Percentiles rank a stretch among this genome's conserved stretches.
Evolutionary conservation across 1,140 invertebrate genomes (phyloP).

Genomic region (Micrasema longulum): DNA sequence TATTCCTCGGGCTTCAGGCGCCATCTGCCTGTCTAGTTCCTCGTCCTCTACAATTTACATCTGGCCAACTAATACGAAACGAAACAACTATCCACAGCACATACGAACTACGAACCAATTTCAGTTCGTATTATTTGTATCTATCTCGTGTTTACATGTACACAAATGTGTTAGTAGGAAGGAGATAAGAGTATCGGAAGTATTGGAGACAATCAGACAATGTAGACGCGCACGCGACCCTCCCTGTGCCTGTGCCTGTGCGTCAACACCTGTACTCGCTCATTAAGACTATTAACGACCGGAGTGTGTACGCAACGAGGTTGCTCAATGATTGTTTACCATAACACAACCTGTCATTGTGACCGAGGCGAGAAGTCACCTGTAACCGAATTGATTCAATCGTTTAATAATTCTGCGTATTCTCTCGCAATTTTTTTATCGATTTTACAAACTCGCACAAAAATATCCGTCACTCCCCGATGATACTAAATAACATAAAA

Average conservation of each 20-base stretch:
- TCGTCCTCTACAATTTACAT: conserved; percentile 13
- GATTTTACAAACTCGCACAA: too few relatives aligned
- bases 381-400: neutral
- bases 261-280: conserved; percentile 25
- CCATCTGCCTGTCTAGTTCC: conserved; percentile 6
- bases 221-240: neutral
- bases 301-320: conserved; percentile 20
- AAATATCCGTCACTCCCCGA: too few relatives aligned
- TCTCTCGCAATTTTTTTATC: too few relatives aligned
- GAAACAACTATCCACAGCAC: too few relatives aligned
- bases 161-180: neutral
- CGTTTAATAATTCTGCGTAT: too few relatives aligned
- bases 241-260: neutral
- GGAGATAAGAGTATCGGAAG: neutral
- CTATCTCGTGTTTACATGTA: too few relatives aligned
- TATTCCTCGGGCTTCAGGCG: neutral
- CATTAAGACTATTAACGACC: conserved; percentile 29
- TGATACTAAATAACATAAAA: too few relatives aligned
- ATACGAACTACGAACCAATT: too few relatives aligned
- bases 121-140: too few relatives aligned
- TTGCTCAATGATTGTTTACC: neutral
- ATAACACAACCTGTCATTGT: neutral
- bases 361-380: neutral
- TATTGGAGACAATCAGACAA: neutral
- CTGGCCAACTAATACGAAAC: neutral